Base-by-base conservation (phyloP, 2,888 invertebrate genomes). In the Dermolepida albohirtum region DNA sequence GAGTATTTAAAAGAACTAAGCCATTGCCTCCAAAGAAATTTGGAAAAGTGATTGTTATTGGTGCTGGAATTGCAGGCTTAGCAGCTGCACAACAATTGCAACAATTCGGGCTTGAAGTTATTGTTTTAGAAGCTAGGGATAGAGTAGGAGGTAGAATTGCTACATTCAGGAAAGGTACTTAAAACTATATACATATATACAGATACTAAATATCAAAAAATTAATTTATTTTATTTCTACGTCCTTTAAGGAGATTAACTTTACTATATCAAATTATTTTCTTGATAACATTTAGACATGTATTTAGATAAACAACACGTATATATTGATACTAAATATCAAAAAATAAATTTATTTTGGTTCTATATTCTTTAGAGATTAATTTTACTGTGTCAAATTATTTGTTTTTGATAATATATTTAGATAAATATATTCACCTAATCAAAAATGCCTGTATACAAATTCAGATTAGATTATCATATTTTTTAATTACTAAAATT, bases 121-220 rank as follows among this genome's bases (percentile, higher is more conserved):
- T 95, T 29, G 92, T 98, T 47, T 81, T 94, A 54, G 94, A 94
- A 83, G 91, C 94, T 5, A 86, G 94, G 85, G 97, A 97, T 83
- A 87, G 98, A 71, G 97, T 98, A 51, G 99, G 99, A 40, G 98
- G 99, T 5, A 88, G 99, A 63, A 95, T 98, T 76, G 96, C 97
- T 1, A 98, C 98, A 6, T 98, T 97, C 81, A 89, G 97, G 66
- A 98, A 98, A 83, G 92, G 91, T 50, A 90, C 90, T 43, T 17
- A 2, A 62, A 50, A 29, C 17, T 69, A 40, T 8, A 51, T 93
- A 91, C n/a, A 34, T 34, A 5, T 10, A 34, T 10, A 34, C 1
- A n/a, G n/a, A n/a, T n/a, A n/a, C n/a, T n/a, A n/a, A n/a, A n/a
- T n/a, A n/a, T n/a, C n/a, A 22, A 22, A 22, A 22, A 2, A 22